phyloP scores from a whole-genome alignment of 2,797 vertebrate genomes.

The Xiphophorus birchmanni region DNA sequence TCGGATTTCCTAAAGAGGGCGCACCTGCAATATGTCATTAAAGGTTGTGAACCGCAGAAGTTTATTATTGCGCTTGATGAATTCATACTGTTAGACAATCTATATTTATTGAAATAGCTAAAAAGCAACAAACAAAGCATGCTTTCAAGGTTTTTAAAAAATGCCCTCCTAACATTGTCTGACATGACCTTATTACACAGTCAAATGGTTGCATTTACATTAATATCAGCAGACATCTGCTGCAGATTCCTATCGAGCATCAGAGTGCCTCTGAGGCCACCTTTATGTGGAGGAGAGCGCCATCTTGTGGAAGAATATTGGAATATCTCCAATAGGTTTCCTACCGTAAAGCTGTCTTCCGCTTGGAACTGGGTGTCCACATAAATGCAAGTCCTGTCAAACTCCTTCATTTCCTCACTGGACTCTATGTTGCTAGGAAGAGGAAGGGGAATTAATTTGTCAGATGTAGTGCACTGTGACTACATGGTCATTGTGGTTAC shows the following conservation, averaged over 20 bases:
- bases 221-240: neutral
- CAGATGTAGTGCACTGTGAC: neutral
- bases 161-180: neutral
- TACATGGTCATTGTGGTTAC: neutral
- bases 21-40: neutral
- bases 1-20: neutral
- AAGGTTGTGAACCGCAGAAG: neutral
- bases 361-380: constrained; percentile 81
- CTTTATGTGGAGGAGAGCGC: constrained; percentile 53
- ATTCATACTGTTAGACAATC: neutral
- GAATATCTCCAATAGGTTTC: constrained; percentile 43
- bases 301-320: constrained; percentile 61
- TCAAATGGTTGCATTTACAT: neutral
- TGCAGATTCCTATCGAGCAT: neutral
- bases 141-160: no score
- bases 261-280: neutral
- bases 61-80: neutral
- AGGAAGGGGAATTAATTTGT: neutral
- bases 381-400: constrained; percentile 79
- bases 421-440: constrained; percentile 78
- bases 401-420: constrained; percentile 82
- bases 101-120: neutral
- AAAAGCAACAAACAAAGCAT: neutral
- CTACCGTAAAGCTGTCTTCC: constrained; percentile 83
- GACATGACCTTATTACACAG: neutral